Conservation (phyloP, 2,888 invertebrate genomes). For the Galeruca laticollis region DNA sequence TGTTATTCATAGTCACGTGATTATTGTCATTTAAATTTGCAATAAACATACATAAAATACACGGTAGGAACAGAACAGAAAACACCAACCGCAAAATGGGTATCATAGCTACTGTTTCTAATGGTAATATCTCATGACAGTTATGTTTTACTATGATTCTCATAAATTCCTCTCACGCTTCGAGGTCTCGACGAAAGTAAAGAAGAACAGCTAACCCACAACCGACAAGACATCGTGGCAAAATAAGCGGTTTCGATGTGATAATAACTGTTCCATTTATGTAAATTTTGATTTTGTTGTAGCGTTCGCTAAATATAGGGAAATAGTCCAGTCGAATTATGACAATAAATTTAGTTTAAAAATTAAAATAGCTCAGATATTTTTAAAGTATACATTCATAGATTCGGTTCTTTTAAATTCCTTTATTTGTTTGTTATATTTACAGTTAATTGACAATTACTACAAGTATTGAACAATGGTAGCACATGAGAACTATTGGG, state of each 20-base stretch:
- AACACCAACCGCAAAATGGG: slow-evolving; percentile 9
- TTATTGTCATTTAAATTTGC: slow-evolving; percentile 8
- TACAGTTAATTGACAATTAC: too few relatives aligned
- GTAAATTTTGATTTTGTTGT: background rate
- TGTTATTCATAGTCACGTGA: background rate
- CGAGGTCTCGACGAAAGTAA: slow-evolving; percentile 13
- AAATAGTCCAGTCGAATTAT: too few relatives aligned
- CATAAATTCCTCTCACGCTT: background rate
- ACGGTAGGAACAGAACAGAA: slow-evolving; percentile 4
- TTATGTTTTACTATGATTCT: background rate
- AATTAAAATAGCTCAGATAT: too few relatives aligned
- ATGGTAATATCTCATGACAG: slow-evolving; percentile 20
- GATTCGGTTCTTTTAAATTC: too few relatives aligned
- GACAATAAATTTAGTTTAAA: too few relatives aligned
- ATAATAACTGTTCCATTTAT: slow-evolving; percentile 4
- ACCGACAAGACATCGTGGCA: slow-evolving; percentile 13
- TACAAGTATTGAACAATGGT: too few relatives aligned
- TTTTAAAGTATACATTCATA: too few relatives aligned
- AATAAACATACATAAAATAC: slow-evolving; percentile 10
- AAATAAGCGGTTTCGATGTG: slow-evolving; percentile 5
- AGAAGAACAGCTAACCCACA: slow-evolving; percentile 12
- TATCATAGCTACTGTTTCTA: slow-evolving; percentile 25
- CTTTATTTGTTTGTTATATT: too few relatives aligned
- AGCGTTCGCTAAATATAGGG: background rate
- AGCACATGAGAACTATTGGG: too few relatives aligned